A percentile compares a stretch with the other conserved stretches of the same genome.
Evolutionary conservation across 2,113 vertebrate genomes (phyloP).

Genomic region (Hippotragus niger): DNA sequence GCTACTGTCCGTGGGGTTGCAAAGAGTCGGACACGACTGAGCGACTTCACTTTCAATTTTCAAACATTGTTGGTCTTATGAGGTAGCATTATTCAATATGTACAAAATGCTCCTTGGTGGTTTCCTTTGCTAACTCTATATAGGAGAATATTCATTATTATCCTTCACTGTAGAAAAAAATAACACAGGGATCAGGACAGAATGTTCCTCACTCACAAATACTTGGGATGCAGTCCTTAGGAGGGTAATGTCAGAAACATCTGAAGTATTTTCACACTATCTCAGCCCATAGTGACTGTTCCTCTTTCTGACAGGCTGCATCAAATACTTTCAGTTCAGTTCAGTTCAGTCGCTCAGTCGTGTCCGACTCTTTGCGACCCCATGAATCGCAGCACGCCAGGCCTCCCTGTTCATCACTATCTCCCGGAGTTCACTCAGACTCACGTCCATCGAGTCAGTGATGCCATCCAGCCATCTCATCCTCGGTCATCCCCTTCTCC

Average conservation of each 20-base stretch:
- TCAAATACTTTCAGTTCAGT: background rate
- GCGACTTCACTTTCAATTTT: too few species aligned
- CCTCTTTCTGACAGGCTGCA: background rate
- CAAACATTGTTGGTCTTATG: background rate
- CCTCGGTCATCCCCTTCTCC: too few species aligned
- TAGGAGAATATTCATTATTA: background rate
- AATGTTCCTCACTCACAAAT: background rate
- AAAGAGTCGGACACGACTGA: too few species aligned
- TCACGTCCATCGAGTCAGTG: too few species aligned
- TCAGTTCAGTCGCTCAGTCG: too few species aligned
- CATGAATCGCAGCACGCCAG: too few species aligned
- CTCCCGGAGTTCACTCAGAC: too few species aligned
- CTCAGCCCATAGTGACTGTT: background rate
- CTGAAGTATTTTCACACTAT: background rate
- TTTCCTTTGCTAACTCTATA: background rate
- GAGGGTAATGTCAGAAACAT: background rate
- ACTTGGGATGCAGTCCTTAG: background rate
- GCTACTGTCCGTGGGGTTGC: too few species aligned
- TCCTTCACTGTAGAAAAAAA: background rate
- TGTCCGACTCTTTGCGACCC: too few species aligned
- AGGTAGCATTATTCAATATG: background rate
- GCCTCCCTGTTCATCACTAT: too few species aligned
- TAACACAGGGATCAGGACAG: background rate
- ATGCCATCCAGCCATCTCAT: too few species aligned
- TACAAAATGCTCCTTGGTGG: background rate